phyloP scores from a whole-genome alignment of 2,797 vertebrate species.

The Triplophysa bombifrons region DNA sequence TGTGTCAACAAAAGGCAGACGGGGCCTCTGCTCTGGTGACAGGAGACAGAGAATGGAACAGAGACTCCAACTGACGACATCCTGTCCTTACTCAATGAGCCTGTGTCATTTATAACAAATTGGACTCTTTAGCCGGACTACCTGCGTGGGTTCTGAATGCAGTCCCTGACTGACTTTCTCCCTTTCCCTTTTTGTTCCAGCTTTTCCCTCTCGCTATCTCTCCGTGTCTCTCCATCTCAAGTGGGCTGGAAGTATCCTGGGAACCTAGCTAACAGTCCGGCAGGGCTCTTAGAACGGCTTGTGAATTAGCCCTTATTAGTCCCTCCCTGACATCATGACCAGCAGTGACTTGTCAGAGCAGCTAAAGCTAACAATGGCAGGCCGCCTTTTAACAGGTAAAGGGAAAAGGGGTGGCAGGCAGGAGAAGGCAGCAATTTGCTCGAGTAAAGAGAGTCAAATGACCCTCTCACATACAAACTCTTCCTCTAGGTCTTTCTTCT shows the following conservation, averaged over 20 bases:
- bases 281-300: slow-evolving; percentile 55
- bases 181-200: slow-evolving; percentile 50
- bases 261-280: slow-evolving; percentile 74
- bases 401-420: slow-evolving; percentile 42
- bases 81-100: slow-evolving; percentile 75
- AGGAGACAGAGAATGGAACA: slow-evolving; percentile 33
- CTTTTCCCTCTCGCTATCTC: slow-evolving; percentile 53
- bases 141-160: slow-evolving; percentile 77
- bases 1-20: slow-evolving; percentile 56
- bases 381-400: slow-evolving; percentile 55
- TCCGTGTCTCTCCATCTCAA: slow-evolving; percentile 70
- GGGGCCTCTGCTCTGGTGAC: slow-evolving; percentile 34
- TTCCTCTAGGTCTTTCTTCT: slow-evolving; percentile 1
- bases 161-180: slow-evolving; percentile 68
- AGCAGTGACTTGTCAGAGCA: slow-evolving; percentile 63
- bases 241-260: slow-evolving; percentile 76
- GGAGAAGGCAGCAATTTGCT: slow-evolving; percentile 52
- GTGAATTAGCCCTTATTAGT: slow-evolving; percentile 74
- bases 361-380: slow-evolving; percentile 52
- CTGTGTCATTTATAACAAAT: slow-evolving; percentile 78
- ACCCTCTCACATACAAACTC: slow-evolving; percentile 25
- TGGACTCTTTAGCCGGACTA: slow-evolving; percentile 71
- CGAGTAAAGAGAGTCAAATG: slow-evolving; percentile 58
- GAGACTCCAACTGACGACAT: slow-evolving; percentile 72
- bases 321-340: slow-evolving; percentile 65